These are phyloP conservation scores for Halcyon leucocephala DNA, from an alignment of 2,797 vertebrate species.

Conservation along the genomic window DNA sequence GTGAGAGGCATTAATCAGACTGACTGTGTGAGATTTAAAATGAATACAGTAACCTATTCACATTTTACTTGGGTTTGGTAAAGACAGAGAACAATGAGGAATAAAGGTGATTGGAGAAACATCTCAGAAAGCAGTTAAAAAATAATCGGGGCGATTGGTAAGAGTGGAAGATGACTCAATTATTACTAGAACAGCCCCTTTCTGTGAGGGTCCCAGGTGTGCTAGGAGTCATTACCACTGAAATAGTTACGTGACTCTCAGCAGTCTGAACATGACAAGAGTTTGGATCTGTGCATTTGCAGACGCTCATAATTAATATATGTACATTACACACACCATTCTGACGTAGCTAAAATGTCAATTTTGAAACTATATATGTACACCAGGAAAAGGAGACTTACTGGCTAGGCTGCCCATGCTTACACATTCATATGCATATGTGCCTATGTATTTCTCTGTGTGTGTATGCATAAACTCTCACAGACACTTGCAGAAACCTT, in stretches of 20 bases:
- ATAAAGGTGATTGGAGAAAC: background rate
- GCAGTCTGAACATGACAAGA: background rate
- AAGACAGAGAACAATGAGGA: background rate
- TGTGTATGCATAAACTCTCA: background rate
- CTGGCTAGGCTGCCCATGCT: background rate
- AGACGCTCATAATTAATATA: background rate
- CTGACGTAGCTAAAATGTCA: background rate
- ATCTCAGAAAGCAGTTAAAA: background rate
- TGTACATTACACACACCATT: background rate
- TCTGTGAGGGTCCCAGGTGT: background rate
- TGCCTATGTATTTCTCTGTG: background rate
- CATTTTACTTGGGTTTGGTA: background rate
- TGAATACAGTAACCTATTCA: background rate
- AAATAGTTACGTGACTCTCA: background rate
- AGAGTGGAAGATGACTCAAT: background rate
- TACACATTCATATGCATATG: fast-evolving
- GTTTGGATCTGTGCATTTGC: background rate
- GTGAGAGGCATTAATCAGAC: background rate
- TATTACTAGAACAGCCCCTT: background rate
- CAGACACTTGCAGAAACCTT: background rate
- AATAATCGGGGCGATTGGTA: background rate
- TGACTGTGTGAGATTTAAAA: background rate
- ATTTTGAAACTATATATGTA: background rate
- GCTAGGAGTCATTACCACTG: background rate
- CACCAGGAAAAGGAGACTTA: background rate